These are phyloP conservation scores for Tipula helvola DNA, from an alignment of 2,888 invertebrate genomes.

Conservation along the genomic window DNA sequence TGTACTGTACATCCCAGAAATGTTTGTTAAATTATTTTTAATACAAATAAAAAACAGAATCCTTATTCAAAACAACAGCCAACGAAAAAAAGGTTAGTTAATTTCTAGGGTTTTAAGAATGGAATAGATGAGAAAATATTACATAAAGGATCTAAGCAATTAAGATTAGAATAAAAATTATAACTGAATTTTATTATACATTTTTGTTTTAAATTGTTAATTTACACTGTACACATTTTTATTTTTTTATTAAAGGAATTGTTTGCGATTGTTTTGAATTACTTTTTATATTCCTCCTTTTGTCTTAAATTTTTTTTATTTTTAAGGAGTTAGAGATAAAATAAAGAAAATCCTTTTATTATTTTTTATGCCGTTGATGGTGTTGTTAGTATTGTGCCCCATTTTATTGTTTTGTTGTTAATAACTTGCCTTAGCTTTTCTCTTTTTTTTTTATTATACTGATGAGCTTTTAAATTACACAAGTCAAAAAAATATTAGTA, in stretches of 20 bases:
- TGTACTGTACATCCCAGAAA: too few species aligned
- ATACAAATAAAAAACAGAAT: neutral
- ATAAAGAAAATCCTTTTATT: neutral
- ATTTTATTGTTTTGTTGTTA: neutral
- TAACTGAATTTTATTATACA: neutral
- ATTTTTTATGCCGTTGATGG: neutral
- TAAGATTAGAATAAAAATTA: neutral
- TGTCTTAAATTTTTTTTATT: neutral
- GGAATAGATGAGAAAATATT: neutral
- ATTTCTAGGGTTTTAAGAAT: neutral
- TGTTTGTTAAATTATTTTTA: neutral
- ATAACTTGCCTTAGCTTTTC: neutral
- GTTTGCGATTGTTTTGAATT: constrained; percentile 4
- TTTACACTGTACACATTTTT: neutral
- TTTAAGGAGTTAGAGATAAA: neutral
- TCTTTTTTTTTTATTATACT: neutral
- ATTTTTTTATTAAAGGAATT: neutral
- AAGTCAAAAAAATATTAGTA: neutral
- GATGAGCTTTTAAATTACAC: constrained; percentile 4
- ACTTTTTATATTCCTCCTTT: constrained; percentile 4
- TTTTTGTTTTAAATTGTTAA: neutral
- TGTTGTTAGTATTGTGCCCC: neutral
- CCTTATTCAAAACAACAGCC: neutral
- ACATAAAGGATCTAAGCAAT: neutral
- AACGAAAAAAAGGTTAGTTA: neutral